Base-by-base conservation (phyloP, 2,797 vertebrate species). In the Erpetoichthys calabaricus region DNA sequence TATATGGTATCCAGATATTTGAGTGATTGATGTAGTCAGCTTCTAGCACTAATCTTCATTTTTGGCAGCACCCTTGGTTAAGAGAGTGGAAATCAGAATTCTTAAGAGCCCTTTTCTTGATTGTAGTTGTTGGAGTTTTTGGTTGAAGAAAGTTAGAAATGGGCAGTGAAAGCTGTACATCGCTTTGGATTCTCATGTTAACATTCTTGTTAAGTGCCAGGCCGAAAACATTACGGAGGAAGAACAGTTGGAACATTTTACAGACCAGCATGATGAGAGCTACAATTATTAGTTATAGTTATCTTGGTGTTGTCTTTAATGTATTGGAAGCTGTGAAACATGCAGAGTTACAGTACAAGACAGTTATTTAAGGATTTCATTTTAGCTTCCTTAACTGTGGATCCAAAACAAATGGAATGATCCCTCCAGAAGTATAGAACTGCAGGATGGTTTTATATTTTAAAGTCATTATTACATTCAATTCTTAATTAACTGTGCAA, bases 231-330 rank as follows among this genome's bases (percentile, higher is more conserved):
- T 46, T 62, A 59, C 64, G 54, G 59, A 65, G 63, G 63, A 25
- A 57, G 25, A 60, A 66, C 57, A 59, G 55, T 52, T 54, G 57
- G 55, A 59, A 47, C 63, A 59, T 53, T 55, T 57, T 62, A 51
- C 57, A 45, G 61, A 58, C 61, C 44, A 8, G 42, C 59, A 56
- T 59, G 62, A 65, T 69, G 68, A 70, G 68, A 69, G 67, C 67
- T 68, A 59, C 58, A 50, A 66, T 68, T 67, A 73, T 61, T 60
- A 60, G 58, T 58, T 63, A 59, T 63, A 66, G 61, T 61, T 53
- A 60, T 63, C 58, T 61, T 63, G 47, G 45, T 51, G 56, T 7
- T 61, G 60, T 60, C 67, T 62, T 67, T 63, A 63, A 55, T 63
- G 64, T 65, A 55, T 59, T 66, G 64, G 56, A 63, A 65, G 62